Evolutionary conservation across 1,140 invertebrate species (phyloP), one percentile per base, ranked within the genome.

Genomic region (Conus ventricosus): DNA sequence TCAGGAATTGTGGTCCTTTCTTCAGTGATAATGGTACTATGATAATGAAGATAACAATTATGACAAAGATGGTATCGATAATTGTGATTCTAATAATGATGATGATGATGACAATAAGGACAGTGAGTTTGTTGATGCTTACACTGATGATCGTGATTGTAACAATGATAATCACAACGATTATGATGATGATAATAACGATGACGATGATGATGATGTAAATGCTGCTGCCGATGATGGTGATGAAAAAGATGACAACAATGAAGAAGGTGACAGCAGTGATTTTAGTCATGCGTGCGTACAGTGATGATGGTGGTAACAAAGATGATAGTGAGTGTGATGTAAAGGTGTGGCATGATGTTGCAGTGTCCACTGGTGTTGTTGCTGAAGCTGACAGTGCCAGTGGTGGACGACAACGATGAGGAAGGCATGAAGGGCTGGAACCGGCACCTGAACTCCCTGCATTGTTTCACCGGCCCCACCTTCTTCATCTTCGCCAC

Each of bases 381-480:
- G 67, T 10, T 96, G 0, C 93, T 97, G 6, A 96, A 96, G 76
- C 90, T 97, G 51, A 96, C 96, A 67, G 95, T 96, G 85, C 97
- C 97, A 0, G 95, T 97, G 0, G 96, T 97, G 20, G 39, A 96
- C 90, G 94, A 96, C 15, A 92, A 90, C 13, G 91, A 96, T 17
- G 93, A 90, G n/a, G 91, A 92, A 82, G 91, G 95, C 94, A 96
- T 93, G 91, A 89, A 95, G 88, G 96, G 96, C 78, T 97, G 97
- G 97, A 96, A 96, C 81, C 95, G 96, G 90, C 91, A 96, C 54
- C 92, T 97, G 20, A 96, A 96, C 89, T 95, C 95, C 85, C 90
- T 97, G 15, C 96, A 97, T 90, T 93, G 96, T 83, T 94, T 96
- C 25, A 91, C 96, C 55, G 95, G 95, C n/a, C 96, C 96, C 4